Conservation (phyloP, 1,140 invertebrate species). For the Vanessa atalanta region DNA sequence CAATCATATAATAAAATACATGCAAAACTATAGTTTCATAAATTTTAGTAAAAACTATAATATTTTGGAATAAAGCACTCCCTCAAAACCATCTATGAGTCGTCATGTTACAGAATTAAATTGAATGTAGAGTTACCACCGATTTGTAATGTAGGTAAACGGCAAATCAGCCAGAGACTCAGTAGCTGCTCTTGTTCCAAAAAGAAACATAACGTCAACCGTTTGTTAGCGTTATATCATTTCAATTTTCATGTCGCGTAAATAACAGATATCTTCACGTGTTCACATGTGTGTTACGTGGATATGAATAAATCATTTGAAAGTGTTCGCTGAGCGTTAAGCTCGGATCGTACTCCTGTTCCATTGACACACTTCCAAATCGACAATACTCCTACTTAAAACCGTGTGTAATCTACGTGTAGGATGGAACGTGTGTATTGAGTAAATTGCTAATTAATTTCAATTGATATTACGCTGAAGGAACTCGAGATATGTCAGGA, state of each 20-base stretch:
- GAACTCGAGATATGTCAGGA: background rate
- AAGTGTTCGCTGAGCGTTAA: slow-evolving; percentile 18
- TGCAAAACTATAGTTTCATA: too few relatives aligned
- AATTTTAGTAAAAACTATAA: too few relatives aligned
- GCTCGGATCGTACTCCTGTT: slow-evolving; percentile 20
- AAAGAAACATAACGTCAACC: too few relatives aligned
- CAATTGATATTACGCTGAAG: background rate
- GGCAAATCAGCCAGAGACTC: background rate
- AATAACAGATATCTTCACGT: slow-evolving; percentile 33
- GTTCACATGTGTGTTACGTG: slow-evolving; percentile 17
- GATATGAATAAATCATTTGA: slow-evolving; percentile 42
- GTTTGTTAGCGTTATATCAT: background rate
- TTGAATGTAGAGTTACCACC: too few relatives aligned
- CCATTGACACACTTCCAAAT: slow-evolving; percentile 31
- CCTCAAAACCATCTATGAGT: too few relatives aligned
- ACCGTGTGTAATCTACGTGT: slow-evolving; percentile 8
- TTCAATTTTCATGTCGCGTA: background rate
- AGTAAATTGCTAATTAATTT: background rate
- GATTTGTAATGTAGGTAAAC: background rate
- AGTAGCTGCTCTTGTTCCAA: background rate
- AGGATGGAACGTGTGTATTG: slow-evolving; percentile 7
- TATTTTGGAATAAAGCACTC: too few relatives aligned
- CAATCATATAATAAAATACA: too few relatives aligned
- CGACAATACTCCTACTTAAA: slow-evolving; percentile 19
- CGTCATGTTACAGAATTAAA: too few relatives aligned